Evolutionary conservation across 1,140 invertebrate genomes (phyloP), one percentile per base, ranked within the genome.

Genomic region (Sitobion miscanthi): DNA sequence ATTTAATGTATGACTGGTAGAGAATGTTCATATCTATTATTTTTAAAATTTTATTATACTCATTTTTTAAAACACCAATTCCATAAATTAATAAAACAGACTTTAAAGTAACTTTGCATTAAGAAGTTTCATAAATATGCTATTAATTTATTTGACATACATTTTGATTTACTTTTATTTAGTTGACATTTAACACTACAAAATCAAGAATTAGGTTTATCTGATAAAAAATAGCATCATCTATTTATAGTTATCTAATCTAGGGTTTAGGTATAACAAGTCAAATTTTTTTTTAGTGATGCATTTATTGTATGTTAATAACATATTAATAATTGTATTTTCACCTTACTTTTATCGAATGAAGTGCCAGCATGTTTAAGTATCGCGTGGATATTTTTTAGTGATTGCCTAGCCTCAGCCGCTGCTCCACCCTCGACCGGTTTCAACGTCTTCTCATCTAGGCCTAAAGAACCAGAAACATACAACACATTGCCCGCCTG

Each of bases 301-400:
- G 35, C 45, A 21, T 49, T 83, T 38, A 20, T 38, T 25, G 52
- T 54, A 35, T 52, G 30, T 35, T 35, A 49, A 20, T n/a, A 52
- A 42, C 82, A 25, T 4, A 45, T 86, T 23, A 8, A 88, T 52
- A 4, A 30, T 47, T 52, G 25, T 52, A 83, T 57, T 35, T n/a
- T 87, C 1, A 52, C 30, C 52, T 89, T 54, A 89, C 49, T 52
- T 57, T 88, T 89, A 89, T 89, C 52, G 17, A 91, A 91, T 49
- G 42, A 91, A 45, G 42, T 91, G 25, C 90, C 62, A 91, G 69
- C 62, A 47, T 91, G 62, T 91, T 91, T 77, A 91, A 91, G 90
- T 91, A 91, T 91, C 17, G 47, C 62, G 30, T 91, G 90, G 42
- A 91, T 91, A 47, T 91, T 91, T 91, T 91, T 91, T 91, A 91